These are phyloP conservation scores for Micoletzkya japonica DNA, from an alignment of 2,888 invertebrate species.

Conservation along the genomic window DNA sequence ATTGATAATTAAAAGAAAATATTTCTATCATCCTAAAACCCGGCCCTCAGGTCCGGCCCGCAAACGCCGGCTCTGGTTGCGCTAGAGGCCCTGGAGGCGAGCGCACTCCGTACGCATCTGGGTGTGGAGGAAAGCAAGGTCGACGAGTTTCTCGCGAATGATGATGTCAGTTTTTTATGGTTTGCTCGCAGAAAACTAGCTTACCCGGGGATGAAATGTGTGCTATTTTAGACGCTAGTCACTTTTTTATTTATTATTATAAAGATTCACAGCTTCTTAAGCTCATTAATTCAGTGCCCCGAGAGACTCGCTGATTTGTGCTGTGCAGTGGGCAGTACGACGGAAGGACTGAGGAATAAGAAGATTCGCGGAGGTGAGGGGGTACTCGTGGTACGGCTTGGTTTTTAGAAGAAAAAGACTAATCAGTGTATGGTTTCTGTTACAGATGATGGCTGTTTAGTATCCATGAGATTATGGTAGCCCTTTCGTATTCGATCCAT, in stretches of 20 bases:
- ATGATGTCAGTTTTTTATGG: conserved; percentile 1
- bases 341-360: too few species aligned
- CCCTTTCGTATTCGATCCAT: too few species aligned
- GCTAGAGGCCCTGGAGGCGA: conserved; percentile 25
- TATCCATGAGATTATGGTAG: too few species aligned
- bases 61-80: conserved; percentile 20
- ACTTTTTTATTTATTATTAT: neutral
- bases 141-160: conserved; percentile 1
- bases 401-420: too few species aligned
- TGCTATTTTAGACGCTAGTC: neutral
- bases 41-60: neutral
- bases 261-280: neutral
- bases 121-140: conserved; percentile 1
- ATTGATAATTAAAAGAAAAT: too few species aligned
- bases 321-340: conserved; percentile 19
- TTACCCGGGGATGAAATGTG: neutral
- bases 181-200: neutral
- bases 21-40: neutral
- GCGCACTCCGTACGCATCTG: conserved; percentile 5
- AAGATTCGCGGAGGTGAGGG: too few species aligned
- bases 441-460: too few species aligned
- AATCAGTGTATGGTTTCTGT: too few species aligned
- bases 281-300: conserved; percentile 3
- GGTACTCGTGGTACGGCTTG: too few species aligned
- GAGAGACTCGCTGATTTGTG: conserved; percentile 16